Evolutionary conservation across 2,888 invertebrate species (phyloP).

Genomic region (Pheosia gnoma): DNA sequence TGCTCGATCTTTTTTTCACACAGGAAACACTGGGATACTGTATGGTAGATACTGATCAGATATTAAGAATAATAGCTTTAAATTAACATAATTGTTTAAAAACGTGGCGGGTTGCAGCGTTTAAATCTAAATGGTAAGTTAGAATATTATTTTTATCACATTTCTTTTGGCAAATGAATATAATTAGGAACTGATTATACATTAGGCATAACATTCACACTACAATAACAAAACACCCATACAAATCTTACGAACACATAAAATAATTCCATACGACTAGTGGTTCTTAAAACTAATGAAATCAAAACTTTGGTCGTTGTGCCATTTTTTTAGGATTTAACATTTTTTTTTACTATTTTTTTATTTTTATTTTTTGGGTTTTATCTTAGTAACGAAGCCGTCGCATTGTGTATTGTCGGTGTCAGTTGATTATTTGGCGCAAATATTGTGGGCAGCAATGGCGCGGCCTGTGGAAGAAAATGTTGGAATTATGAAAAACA

Average conservation of each 20-base stretch:
- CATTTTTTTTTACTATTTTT: conserved; percentile 68
- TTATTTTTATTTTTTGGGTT: conserved; percentile 40
- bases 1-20: conserved; percentile 68
- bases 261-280: conserved; percentile 61
- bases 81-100: conserved; percentile 22
- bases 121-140: conserved; percentile 6
- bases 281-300: conserved; percentile 66
- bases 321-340: conserved; percentile 82
- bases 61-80: conserved; percentile 25
- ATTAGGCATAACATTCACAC: conserved; percentile 24
- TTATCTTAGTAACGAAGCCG: conserved; percentile 49
- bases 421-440: conserved; percentile 68
- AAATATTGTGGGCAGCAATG: conserved; percentile 35
- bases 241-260: conserved; percentile 34
- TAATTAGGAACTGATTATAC: conserved; percentile 46
- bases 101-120: conserved; percentile 7
- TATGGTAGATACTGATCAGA: conserved; percentile 19
- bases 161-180: conserved; percentile 43
- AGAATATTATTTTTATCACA: conserved; percentile 31
- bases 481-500: neutral
- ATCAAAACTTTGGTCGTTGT: conserved; percentile 81
- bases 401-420: conserved; percentile 77
- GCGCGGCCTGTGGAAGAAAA: conserved; percentile 53
- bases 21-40: conserved; percentile 44
- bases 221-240: conserved; percentile 30